Evolutionary conservation across 2,888 invertebrate species (phyloP).

Genomic region (Tridacna crocea): DNA sequence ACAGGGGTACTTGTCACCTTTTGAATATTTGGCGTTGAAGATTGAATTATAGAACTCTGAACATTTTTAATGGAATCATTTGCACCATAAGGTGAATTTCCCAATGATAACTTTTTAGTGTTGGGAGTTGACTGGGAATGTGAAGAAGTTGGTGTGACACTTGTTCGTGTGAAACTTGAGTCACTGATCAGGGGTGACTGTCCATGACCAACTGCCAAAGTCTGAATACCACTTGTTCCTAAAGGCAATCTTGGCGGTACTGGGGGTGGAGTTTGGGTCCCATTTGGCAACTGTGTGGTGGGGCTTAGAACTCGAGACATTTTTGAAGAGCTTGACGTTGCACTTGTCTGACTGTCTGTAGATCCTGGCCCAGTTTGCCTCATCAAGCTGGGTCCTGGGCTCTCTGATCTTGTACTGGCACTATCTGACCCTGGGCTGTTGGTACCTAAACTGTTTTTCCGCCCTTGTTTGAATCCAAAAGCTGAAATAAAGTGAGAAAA

Average conservation of each 20-base stretch:
- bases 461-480: conserved; percentile 25
- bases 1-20: conserved; percentile 63
- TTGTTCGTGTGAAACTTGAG: conserved; percentile 25
- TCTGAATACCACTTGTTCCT: conserved; percentile 43
- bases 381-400: conserved; percentile 63
- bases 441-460: conserved; percentile 59
- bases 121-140: conserved; percentile 56
- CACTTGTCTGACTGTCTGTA: conserved; percentile 21
- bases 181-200: conserved; percentile 64
- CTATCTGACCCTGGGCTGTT: conserved; percentile 95
- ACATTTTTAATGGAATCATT: conserved; percentile 38
- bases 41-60: conserved; percentile 53
- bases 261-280: conserved; percentile 86
- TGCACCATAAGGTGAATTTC: conserved; percentile 44
- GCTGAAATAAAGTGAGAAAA: conserved; percentile 3
- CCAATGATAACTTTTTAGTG: conserved; percentile 4
- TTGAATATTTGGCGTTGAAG: conserved; percentile 51
- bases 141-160: conserved; percentile 34
- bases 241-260: conserved; percentile 76
- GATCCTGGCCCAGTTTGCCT: conserved; percentile 38
- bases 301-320: conserved; percentile 46
- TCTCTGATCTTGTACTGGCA: conserved; percentile 87
- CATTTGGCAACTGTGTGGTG: conserved; percentile 67
- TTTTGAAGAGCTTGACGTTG: conserved; percentile 22
- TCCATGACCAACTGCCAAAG: conserved; percentile 63